Base-by-base conservation (phyloP, 2,113 vertebrate genomes). In the Gnathonemus longibarbis region DNA sequence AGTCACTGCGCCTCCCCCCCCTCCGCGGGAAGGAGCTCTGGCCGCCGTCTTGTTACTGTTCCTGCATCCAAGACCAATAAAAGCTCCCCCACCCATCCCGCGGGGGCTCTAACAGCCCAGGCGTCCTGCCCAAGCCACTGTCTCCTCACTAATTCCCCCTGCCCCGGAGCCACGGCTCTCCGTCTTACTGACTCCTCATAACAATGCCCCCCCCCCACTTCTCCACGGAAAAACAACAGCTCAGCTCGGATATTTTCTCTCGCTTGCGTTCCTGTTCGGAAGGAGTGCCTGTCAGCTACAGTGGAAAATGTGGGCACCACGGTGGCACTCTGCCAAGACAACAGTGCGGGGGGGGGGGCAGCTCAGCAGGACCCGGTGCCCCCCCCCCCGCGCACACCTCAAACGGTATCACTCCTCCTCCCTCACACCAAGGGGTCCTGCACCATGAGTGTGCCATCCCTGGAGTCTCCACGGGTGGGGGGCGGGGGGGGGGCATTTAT, bases 121-220 rank as follows among this genome's bases (percentile, higher is more conserved):
- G 88, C 88, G 48, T 52, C 27, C 13, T 39, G 88, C 88, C 88
- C 66, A 89, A 83, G 70, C 88, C 88, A 89, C 88, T 89, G 88
- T 89, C 88, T 89, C 88, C 88, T 77, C 24, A 24, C 88, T 89
- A 89, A 89, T 89, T 83, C 88, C 88, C 70, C 50, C 70, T 89
- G 88, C 88, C 88, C 88, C 21, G 88, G 46, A 48, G 70, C 88
- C 88, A 53, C 88, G 31, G 48, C 53, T 53, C 70, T 70, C 89
- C 93, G 93, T 92, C 90, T 89, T 92, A 92, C 89, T 77, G 92
- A 93, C 35, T 83, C 17, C 53, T 50, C 46, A 48, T 50, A 90
- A 39, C 53, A 88, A 87, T 77, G 70, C 27, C 2, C 66, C 66
- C 49, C 85, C 48, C 15, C 49, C 19, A 6, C 7, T 24, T 21